phyloP scores from a whole-genome alignment of 1,140 invertebrate species.

The Magallana ariakensis region DNA sequence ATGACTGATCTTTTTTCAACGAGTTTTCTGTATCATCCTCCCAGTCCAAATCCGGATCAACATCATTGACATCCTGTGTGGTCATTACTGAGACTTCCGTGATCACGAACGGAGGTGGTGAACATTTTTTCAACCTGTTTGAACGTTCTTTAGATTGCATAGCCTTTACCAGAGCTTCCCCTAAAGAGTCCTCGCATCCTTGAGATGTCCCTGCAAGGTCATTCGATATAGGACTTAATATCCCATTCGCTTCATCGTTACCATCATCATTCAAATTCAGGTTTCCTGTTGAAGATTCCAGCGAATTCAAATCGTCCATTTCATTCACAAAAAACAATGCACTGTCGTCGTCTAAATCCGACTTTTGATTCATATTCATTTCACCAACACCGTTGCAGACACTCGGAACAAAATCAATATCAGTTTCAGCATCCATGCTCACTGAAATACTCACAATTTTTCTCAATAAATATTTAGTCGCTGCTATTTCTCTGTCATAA shows the following conservation, averaged over 20 bases:
- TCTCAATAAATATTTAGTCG: slow-evolving; percentile 23
- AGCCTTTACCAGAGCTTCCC: slow-evolving; percentile 59
- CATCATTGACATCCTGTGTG: slow-evolving; percentile 7
- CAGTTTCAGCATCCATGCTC: slow-evolving; percentile 35
- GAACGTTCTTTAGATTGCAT: neutral
- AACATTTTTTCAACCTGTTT: slow-evolving; percentile 10
- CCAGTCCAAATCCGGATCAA: neutral
- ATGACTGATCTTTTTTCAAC: slow-evolving; percentile 35
- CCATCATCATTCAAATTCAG: slow-evolving; percentile 47
- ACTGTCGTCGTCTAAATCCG: slow-evolving; percentile 65
- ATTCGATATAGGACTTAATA: slow-evolving; percentile 60
- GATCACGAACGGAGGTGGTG: slow-evolving; percentile 26
- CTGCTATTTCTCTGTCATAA: slow-evolving; percentile 16
- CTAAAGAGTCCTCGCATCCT: slow-evolving; percentile 57
- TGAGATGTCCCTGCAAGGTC: slow-evolving; percentile 55
- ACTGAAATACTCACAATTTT: neutral
- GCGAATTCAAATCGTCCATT: slow-evolving; percentile 69
- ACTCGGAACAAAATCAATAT: slow-evolving; percentile 25
- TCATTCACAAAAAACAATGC: slow-evolving; percentile 74
- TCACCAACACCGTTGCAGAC: slow-evolving; percentile 14
- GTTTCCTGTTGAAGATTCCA: slow-evolving; percentile 39
- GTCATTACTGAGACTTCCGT: slow-evolving; percentile 21
- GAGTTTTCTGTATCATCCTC: neutral
- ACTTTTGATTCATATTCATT: slow-evolving; percentile 39
- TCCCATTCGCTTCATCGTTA: slow-evolving; percentile 61